A percentile compares a stretch with the other conserved stretches of the same genome.
Evolutionary conservation across 1,140 invertebrate genomes (phyloP).

Genomic region (Eubasilissa regina): DNA sequence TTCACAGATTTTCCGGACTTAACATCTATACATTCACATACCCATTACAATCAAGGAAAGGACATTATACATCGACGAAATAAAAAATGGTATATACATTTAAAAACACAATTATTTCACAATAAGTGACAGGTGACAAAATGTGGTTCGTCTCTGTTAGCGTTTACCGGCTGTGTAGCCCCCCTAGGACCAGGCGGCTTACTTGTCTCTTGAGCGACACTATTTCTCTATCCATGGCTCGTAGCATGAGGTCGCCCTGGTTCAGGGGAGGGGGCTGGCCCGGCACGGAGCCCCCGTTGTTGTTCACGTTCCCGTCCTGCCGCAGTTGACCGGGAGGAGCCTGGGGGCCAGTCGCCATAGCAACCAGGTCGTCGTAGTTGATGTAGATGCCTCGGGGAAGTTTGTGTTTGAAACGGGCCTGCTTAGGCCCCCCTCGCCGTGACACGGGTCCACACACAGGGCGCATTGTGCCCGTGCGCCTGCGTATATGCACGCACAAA

Average conservation of each 20-base stretch:
- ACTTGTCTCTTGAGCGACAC: slow-evolving; percentile 95
- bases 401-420: slow-evolving; percentile 89
- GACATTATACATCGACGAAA: slow-evolving; percentile 9
- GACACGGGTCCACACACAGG: slow-evolving; percentile 79
- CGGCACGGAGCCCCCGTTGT: slow-evolving; percentile 92
- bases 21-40: no score
- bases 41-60: background rate
- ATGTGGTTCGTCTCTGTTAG: background rate
- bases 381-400: slow-evolving; percentile 97
- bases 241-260: slow-evolving; percentile 88
- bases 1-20: no score
- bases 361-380: slow-evolving; percentile 94
- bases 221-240: slow-evolving; percentile 93
- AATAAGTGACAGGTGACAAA: background rate
- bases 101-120: slow-evolving; percentile 8
- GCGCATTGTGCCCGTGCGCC: slow-evolving; percentile 83
- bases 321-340: slow-evolving; percentile 62
- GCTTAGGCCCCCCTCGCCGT: slow-evolving; percentile 72
- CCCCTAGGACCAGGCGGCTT: slow-evolving; percentile 68
- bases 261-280: slow-evolving; percentile 74
- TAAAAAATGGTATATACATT: slow-evolving; percentile 5
- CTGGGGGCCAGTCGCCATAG: slow-evolving; percentile 82
- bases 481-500: slow-evolving; percentile 64
- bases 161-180: slow-evolving; percentile 45
- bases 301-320: slow-evolving; percentile 71